Base-by-base conservation (phyloP, 2,113 vertebrate genomes). In the Mustela lutreola region DNA sequence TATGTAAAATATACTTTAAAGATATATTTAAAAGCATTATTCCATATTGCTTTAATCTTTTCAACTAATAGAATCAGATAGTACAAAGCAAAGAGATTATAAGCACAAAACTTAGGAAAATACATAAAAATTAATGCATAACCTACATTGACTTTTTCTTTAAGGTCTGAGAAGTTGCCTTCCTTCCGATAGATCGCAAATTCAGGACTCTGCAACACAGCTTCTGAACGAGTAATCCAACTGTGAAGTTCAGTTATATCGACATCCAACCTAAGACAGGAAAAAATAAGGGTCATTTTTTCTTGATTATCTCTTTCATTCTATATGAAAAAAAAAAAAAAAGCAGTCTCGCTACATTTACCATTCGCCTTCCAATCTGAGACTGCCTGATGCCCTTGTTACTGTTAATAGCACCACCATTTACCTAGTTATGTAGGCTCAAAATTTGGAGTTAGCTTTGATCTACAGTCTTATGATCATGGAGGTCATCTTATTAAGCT, bases 201-300 rank as follows among this genome's bases (percentile, higher is more conserved):
- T 97, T 99, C 99, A 0, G 99, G 99, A 97, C 99, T 99, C 98
- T 99, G 99, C 33, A 99, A 98, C 97, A 99, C 98, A 48, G 99
- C 99, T 98, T 99, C 99, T 6, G 99, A 99, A 2, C 99, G 99
- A 31, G 99, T 99, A 99, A 99, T 99, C 99, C 99, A 99, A 95
- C 99, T 99, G 98, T 99, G 99, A 71, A 99, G 99, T 98, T 99
- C 99, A 26, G 99, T 99, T 97, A 99, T 99, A 96, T 99, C 99
- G 1, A 99, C 99, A 94, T 99, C 99, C 98, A 99, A 99, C 98
- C 99, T 99, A 98, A 67, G 81, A 86, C 21, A 97, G 75, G 95
- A 22, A 97, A 84, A 97, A 94, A 94, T 1, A 75, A 28, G 93
- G 0, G 0, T 31, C 80, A 33, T 70, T 33, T 97, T 95, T 82